These are phyloP conservation scores for Daboia siamensis DNA, from an alignment of 2,113 vertebrate genomes.

Conservation along the genomic window DNA sequence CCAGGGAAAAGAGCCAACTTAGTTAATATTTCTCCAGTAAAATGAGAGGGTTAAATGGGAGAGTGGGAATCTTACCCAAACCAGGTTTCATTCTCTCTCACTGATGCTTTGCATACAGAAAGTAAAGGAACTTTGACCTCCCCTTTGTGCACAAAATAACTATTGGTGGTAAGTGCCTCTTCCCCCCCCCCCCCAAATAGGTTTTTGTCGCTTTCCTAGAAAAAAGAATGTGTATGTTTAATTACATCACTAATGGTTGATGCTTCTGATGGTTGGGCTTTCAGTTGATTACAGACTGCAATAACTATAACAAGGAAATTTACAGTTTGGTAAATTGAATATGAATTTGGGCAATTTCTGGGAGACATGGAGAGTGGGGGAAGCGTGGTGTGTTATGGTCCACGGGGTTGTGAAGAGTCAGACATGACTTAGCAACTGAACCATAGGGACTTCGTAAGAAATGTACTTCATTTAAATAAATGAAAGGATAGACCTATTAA, in stretches of 20 bases:
- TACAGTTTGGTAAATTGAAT: background rate
- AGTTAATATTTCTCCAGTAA: background rate
- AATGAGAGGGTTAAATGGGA: background rate
- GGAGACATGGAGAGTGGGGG: background rate
- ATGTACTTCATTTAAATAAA: background rate
- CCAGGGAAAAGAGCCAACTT: background rate
- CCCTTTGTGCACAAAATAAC: background rate
- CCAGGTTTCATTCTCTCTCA: background rate
- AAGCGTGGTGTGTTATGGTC: background rate
- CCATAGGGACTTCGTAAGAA: slow-evolving; percentile 31
- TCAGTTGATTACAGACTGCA: background rate
- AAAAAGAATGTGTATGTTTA: background rate
- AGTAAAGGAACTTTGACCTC: background rate
- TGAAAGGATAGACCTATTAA: slow-evolving; percentile 26
- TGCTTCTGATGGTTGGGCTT: background rate
- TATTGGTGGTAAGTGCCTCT: background rate
- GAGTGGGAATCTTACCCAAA: background rate
- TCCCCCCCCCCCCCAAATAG: background rate
- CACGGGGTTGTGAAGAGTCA: background rate
- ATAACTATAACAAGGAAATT: background rate
- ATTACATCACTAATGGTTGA: background rate
- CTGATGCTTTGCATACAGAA: background rate
- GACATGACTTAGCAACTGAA: background rate
- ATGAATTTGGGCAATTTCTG: background rate
- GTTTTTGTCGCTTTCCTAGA: background rate